Conservation (phyloP, 2,113 vertebrate genomes). For the Oceanites oceanicus region DNA sequence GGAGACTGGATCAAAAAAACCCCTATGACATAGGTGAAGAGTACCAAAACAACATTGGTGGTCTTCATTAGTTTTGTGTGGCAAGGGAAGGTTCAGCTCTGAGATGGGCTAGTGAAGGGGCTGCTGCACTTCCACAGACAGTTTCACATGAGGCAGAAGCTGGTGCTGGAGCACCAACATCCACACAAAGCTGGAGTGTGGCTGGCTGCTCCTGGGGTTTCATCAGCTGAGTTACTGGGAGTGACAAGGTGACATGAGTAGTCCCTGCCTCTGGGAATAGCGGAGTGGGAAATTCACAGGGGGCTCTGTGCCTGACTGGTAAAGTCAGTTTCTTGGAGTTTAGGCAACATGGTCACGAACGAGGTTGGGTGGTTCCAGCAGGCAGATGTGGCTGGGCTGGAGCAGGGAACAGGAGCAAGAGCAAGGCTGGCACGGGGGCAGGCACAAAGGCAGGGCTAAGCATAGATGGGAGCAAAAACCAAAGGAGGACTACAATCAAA, state of each 20-base stretch:
- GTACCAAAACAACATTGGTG: not conserved
- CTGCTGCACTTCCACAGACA: not conserved
- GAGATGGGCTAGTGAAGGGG: not conserved
- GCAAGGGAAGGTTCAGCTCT: not conserved
- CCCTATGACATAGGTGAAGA: not conserved
- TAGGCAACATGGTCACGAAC: not conserved
- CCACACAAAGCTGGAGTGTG: accelerated
- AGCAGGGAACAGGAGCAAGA: not conserved
- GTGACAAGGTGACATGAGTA: not conserved
- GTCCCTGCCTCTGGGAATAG: not conserved
- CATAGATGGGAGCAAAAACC: not conserved
- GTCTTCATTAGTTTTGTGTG: not conserved
- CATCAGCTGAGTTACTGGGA: not conserved
- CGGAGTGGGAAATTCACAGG: not conserved
- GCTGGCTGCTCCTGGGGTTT: not conserved
- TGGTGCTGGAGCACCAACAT: not conserved
- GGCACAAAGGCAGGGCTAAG: not conserved
- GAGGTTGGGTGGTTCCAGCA: not conserved
- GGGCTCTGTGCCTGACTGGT: not conserved
- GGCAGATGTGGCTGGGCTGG: not conserved
- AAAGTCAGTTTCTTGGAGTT: not conserved
- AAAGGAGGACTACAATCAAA: not conserved
- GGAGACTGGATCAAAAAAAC: not conserved
- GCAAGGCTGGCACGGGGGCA: not conserved
- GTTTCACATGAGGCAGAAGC: not conserved